These are phyloP conservation scores for Phataginus tetradactyla DNA, from an alignment of 2,797 vertebrate genomes.

Conservation along the genomic window DNA sequence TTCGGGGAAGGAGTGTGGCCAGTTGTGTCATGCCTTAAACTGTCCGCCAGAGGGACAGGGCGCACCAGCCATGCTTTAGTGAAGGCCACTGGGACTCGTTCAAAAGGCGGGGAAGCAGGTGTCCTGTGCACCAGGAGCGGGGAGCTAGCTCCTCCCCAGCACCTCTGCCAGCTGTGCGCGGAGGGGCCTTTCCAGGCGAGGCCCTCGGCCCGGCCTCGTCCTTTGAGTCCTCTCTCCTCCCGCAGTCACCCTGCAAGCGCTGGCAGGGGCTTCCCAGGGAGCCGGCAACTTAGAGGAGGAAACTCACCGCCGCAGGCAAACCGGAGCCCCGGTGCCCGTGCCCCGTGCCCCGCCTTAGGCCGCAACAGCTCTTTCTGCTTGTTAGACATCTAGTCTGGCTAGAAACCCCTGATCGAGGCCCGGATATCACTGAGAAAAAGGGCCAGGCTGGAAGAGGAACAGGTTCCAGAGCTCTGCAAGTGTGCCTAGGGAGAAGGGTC, in stretches of 20 bases:
- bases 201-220: no score
- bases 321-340: background rate
- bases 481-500: background rate
- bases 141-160: background rate
- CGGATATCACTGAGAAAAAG: background rate
- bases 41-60: background rate
- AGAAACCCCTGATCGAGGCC: background rate
- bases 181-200: no score
- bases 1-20: background rate
- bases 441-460: background rate
- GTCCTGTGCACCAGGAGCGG: background rate
- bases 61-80: background rate
- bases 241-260: background rate
- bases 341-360: background rate
- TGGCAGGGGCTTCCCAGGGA: no score
- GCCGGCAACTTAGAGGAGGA: background rate
- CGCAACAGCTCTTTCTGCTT: background rate
- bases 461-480: background rate
- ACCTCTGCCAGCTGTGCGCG: background rate
- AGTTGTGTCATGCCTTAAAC: background rate
- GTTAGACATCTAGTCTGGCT: background rate
- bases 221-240: background rate
- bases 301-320: background rate
- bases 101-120: background rate
- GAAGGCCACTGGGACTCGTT: background rate